Conservation (phyloP, 2,113 vertebrate species). For the Melozone crissalis region DNA sequence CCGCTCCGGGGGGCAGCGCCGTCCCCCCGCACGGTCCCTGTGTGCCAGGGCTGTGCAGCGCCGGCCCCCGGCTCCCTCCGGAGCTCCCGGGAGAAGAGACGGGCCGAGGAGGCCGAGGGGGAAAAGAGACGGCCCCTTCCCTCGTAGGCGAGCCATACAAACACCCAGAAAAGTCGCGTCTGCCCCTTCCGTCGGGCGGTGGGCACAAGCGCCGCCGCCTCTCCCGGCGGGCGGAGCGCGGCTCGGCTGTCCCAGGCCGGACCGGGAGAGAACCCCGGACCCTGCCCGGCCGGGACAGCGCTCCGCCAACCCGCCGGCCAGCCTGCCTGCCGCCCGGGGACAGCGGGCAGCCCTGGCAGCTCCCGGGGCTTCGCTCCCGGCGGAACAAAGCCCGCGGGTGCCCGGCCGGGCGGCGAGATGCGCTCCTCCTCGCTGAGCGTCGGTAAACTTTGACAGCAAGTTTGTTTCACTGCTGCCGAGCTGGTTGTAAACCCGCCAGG, state of each 20-base stretch:
- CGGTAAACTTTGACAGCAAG: background rate
- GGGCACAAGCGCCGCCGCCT: background rate
- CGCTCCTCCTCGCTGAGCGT: background rate
- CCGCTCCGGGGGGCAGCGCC: background rate
- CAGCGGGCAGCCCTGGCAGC: background rate
- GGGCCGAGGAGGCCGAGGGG: background rate
- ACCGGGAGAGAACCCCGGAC: too few relatives aligned
- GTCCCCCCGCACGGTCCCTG: background rate
- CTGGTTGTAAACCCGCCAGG: background rate
- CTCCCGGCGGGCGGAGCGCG: too few relatives aligned
- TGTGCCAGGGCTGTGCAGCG: background rate
- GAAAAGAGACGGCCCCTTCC: background rate
- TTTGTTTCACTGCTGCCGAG: background rate
- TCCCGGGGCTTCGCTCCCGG: background rate
- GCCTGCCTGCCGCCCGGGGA: background rate
- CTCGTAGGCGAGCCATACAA: background rate
- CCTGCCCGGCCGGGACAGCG: background rate
- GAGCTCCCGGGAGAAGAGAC: background rate
- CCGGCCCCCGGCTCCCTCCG: background rate
- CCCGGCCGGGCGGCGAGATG: too few relatives aligned
- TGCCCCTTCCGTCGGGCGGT: background rate
- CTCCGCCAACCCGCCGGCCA: background rate
- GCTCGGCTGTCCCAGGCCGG: background rate
- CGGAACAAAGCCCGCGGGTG: background rate
- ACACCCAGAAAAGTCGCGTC: background rate